Conservation (phyloP, 2,888 invertebrate species). For the Embidobia sp. region DNA sequence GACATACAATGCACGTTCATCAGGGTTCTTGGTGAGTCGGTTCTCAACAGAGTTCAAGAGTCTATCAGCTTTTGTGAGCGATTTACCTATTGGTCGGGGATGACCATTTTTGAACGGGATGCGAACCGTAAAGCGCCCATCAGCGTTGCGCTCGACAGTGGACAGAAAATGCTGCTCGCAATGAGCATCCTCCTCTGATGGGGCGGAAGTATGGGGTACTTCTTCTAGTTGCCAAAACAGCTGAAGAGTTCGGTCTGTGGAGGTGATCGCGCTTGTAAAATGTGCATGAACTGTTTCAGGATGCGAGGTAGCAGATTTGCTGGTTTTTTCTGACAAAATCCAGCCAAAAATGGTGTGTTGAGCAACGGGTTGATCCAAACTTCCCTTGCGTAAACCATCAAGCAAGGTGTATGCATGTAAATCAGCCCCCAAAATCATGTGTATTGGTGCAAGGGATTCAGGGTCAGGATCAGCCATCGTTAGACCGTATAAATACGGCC, state of each 20-base stretch:
- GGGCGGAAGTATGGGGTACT: not conserved
- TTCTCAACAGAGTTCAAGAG: too few relatives aligned
- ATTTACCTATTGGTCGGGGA: too few relatives aligned
- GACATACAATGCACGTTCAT: too few relatives aligned
- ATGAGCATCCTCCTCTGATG: not conserved
- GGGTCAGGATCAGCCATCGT: slow-evolving; percentile 14
- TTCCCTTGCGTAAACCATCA: not conserved
- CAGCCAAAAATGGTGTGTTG: slow-evolving; percentile 30
- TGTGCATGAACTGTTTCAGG: not conserved
- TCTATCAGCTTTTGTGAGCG: too few relatives aligned
- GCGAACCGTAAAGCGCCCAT: not conserved
- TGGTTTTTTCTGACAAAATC: slow-evolving; percentile 10
- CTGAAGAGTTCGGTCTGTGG: not conserved
- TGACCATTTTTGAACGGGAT: too few relatives aligned
- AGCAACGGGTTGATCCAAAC: not conserved
- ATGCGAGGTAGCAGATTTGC: not conserved
- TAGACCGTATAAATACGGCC: not conserved
- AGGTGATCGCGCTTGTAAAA: too few relatives aligned
- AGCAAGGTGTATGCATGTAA: slow-evolving; percentile 6
- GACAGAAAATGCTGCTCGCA: not conserved
- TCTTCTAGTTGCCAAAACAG: slow-evolving; percentile 9
- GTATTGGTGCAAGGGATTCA: not conserved
- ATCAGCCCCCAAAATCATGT: slow-evolving; percentile 23
- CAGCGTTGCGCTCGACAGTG: not conserved
- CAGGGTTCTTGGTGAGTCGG: too few relatives aligned